phyloP scores from a whole-genome alignment of 2,797 vertebrate genomes.

The Lepilemur ruficaudatus region DNA sequence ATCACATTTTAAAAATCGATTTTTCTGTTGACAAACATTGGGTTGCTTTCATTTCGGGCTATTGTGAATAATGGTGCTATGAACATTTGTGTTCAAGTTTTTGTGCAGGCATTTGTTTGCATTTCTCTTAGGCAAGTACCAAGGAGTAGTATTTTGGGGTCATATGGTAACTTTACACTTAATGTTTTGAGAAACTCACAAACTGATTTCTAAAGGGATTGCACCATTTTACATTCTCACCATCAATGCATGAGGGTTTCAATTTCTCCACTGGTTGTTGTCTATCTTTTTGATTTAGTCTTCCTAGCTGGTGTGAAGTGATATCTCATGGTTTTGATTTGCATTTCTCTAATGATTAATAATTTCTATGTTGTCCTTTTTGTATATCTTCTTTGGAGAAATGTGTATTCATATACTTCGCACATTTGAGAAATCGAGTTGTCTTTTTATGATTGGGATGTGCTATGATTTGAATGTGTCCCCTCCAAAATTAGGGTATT shows the following conservation, averaged over 20 bases:
- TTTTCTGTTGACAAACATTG: background rate
- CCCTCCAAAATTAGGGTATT: background rate
- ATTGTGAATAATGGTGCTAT: background rate
- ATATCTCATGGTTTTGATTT: background rate
- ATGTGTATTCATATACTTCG: background rate
- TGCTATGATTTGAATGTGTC: background rate
- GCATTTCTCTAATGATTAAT: background rate
- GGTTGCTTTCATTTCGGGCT: background rate
- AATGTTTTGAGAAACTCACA: background rate
- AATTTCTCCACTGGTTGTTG: background rate
- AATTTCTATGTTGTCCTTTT: background rate
- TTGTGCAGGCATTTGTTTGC: background rate
- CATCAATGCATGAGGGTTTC: background rate
- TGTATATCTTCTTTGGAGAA: background rate
- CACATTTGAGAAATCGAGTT: background rate
- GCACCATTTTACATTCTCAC: background rate
- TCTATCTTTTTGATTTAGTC: background rate
- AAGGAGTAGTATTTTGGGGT: background rate
- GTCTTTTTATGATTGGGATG: background rate
- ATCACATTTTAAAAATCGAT: background rate
- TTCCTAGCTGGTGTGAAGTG: background rate
- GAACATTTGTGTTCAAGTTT: background rate
- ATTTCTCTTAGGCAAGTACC: background rate
- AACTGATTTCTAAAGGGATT: background rate
- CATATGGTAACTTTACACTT: background rate